These are phyloP conservation scores for Doryteuthis pealeii DNA, from an alignment of 1,140 invertebrate genomes.

Conservation along the genomic window DNA sequence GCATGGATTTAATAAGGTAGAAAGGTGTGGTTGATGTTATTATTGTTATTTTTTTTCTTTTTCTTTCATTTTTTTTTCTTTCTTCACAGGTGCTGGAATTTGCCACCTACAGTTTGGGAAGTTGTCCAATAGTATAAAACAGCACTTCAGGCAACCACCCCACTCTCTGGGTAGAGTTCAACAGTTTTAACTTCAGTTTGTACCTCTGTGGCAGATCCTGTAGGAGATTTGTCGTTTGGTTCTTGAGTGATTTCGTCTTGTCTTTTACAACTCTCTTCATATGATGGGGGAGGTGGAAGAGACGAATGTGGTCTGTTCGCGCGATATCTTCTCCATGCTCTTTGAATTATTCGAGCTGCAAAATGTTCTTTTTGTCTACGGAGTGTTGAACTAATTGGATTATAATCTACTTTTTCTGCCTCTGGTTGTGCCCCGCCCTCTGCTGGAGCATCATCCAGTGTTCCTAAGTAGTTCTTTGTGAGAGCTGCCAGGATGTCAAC, in stretches of 20 bases:
- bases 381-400: slow-evolving; percentile 88
- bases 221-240: slow-evolving; percentile 20
- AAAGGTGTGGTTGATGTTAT: neutral
- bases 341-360: slow-evolving; percentile 91
- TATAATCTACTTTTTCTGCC: slow-evolving; percentile 84
- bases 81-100: too few species aligned
- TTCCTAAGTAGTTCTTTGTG: slow-evolving; percentile 90
- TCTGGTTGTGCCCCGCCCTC: slow-evolving; percentile 69
- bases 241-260: slow-evolving; percentile 20
- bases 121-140: neutral
- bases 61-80: too few species aligned
- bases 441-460: slow-evolving; percentile 67
- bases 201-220: slow-evolving; percentile 15
- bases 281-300: slow-evolving; percentile 26
- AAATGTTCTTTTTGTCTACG: slow-evolving; percentile 95
- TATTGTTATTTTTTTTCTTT: too few species aligned
- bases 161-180: slow-evolving; percentile 53
- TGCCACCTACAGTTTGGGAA: too few species aligned
- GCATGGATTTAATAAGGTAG: neutral
- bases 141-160: slow-evolving; percentile 49
- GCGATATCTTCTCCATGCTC: slow-evolving; percentile 71
- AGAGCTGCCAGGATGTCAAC: slow-evolving; percentile 96
- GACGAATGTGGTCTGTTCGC: slow-evolving; percentile 16
- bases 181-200: slow-evolving; percentile 39
- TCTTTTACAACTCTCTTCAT: slow-evolving; percentile 24